These are phyloP conservation scores for Sinosuthora webbiana DNA, from an alignment of 2,113 vertebrate species.

Conservation along the genomic window DNA sequence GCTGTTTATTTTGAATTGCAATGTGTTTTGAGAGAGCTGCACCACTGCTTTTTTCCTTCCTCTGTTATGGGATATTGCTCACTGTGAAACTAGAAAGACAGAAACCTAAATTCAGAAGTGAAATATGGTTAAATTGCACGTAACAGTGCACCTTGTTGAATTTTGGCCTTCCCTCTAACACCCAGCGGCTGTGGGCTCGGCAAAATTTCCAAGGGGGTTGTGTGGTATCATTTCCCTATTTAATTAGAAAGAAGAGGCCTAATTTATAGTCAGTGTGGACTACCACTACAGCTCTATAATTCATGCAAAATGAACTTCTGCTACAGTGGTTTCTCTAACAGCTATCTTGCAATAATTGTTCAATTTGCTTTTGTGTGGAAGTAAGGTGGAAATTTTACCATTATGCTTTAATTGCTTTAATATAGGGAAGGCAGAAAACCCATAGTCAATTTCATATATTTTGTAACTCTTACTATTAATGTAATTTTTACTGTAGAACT, in stretches of 20 bases:
- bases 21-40: neutral
- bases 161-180: neutral
- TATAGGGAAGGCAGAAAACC: neutral
- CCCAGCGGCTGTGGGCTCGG: neutral
- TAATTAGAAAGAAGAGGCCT: neutral
- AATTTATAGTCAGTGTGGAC: neutral
- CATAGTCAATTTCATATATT: neutral
- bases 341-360: neutral
- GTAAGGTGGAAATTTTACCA: neutral
- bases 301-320: constrained; percentile 1
- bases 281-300: neutral
- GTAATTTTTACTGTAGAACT: neutral
- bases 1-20: neutral
- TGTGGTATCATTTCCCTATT: neutral
- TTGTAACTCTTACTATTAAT: neutral
- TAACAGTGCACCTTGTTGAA: neutral
- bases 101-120: neutral
- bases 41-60: neutral
- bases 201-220: neutral
- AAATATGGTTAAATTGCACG: neutral
- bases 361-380: neutral
- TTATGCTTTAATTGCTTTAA: constrained; percentile 28
- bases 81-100: neutral
- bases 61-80: neutral
- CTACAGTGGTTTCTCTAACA: neutral